Conservation (phyloP, 30 jellyfish, hydroid and myxozoan species). For the Catostylus mosaicus region DNA sequence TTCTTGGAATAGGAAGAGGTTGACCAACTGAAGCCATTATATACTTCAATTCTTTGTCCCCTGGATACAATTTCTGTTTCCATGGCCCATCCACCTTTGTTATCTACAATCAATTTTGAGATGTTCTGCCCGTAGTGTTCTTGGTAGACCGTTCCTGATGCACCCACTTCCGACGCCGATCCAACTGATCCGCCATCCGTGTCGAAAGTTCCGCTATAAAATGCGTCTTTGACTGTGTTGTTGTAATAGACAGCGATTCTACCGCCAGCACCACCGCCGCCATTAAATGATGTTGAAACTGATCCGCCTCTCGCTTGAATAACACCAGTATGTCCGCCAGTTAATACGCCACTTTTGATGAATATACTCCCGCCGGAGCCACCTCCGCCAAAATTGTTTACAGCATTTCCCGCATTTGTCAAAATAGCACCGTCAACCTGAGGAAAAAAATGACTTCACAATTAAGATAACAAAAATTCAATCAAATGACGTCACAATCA, state of each 20-base stretch:
- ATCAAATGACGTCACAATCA: constrained; percentile 1
- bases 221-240: constrained; percentile 54
- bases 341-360: constrained; percentile 27
- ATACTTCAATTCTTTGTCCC: constrained; percentile 48
- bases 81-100: constrained; percentile 63
- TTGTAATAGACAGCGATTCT: constrained; percentile 64
- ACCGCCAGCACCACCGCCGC: constrained; percentile 83
- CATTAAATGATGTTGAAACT: constrained; percentile 30
- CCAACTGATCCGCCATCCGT: constrained; percentile 62
- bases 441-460: background rate
- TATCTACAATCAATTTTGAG: constrained; percentile 58
- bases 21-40: constrained; percentile 30
- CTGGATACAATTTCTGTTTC: constrained; percentile 51
- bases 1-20: constrained; percentile 34
- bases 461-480: background rate
- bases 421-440: constrained; percentile 56
- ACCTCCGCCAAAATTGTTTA: constrained; percentile 53
- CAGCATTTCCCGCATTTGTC: constrained; percentile 55
- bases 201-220: constrained; percentile 62
- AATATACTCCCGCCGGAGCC: constrained; percentile 73
- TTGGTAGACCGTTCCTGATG: constrained; percentile 58
- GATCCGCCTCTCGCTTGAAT: constrained; percentile 65
- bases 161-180: constrained; percentile 38
- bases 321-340: constrained; percentile 72
- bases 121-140: constrained; percentile 20